These are phyloP conservation scores for Knipowitschia caucasica DNA, from an alignment of 2,797 vertebrate species.

Conservation along the genomic window DNA sequence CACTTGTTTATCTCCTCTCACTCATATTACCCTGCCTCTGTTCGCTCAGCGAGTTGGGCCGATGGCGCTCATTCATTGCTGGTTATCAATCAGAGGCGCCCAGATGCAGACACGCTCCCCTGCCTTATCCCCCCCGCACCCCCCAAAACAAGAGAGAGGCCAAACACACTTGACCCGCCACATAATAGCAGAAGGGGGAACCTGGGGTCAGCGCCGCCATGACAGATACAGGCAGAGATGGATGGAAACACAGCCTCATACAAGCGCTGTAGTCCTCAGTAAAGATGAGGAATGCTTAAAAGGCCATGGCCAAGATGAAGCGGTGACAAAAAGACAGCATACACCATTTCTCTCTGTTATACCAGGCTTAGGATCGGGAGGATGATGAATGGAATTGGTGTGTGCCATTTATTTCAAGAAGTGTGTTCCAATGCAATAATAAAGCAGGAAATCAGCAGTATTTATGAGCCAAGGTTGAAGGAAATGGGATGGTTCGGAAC, in stretches of 20 bases:
- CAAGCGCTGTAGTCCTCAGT: neutral
- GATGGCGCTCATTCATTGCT: constrained; percentile 8
- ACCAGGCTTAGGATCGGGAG: constrained; percentile 19
- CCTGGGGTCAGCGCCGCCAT: constrained; percentile 36
- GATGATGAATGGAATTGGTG: constrained; percentile 18
- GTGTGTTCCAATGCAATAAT: neutral
- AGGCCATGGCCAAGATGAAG: constrained; percentile 29
- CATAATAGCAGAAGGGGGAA: constrained; percentile 21
- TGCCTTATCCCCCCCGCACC: constrained; percentile 27
- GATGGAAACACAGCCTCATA: constrained; percentile 30
- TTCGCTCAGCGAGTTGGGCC: constrained; percentile 5
- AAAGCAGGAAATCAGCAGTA: neutral
- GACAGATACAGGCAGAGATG: constrained; percentile 43
- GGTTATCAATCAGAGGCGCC: constrained; percentile 40
- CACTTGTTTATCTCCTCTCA: neutral
- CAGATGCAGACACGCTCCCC: constrained; percentile 29
- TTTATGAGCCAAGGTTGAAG: constrained; percentile 1
- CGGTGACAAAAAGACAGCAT: constrained; percentile 31
- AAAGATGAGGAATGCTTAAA: constrained; percentile 32
- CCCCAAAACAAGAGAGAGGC: constrained; percentile 17
- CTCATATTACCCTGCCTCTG: neutral
- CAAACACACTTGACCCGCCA: constrained; percentile 38
- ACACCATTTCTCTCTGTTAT: constrained; percentile 23
- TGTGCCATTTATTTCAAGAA: constrained; percentile 15
- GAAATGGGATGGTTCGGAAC: too few relatives aligned